phyloP scores from a whole-genome alignment of 1,140 invertebrate species.

The Drosophila miranda region DNA sequence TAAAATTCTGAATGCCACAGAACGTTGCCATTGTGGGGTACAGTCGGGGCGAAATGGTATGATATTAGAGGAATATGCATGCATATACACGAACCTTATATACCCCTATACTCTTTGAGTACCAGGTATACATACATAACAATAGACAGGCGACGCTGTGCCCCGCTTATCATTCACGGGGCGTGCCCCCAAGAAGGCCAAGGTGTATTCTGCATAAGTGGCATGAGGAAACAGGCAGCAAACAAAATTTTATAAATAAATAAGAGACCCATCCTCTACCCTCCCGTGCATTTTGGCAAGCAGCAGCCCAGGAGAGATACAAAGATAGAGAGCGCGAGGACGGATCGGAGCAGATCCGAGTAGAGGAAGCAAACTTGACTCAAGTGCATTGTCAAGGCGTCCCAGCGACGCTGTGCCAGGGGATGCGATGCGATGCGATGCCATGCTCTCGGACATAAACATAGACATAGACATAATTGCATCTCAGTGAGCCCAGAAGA shows the following conservation, averaged over 20 bases:
- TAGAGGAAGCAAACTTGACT: slow-evolving; percentile 76
- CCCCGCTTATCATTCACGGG: slow-evolving; percentile 56
- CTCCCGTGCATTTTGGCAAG: slow-evolving; percentile 41
- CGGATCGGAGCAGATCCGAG: slow-evolving; percentile 12
- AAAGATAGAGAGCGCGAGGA: slow-evolving; percentile 8
- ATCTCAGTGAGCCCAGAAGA: slow-evolving; percentile 60
- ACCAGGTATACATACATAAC: no score
- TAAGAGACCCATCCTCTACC: slow-evolving; percentile 22
- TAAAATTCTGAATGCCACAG: no score
- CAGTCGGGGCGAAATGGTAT: no score
- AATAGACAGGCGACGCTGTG: not conserved
- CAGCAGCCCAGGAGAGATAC: slow-evolving; percentile 39
- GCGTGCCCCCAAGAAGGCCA: slow-evolving; percentile 18
- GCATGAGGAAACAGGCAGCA: slow-evolving; percentile 68
- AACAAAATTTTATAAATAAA: slow-evolving; percentile 78
- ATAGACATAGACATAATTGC: slow-evolving; percentile 53
- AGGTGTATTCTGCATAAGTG: slow-evolving; percentile 15
- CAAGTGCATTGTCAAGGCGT: slow-evolving; percentile 76
- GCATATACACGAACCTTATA: no score
- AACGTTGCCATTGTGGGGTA: no score
- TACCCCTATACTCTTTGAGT: no score
- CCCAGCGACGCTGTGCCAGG: slow-evolving; percentile 12
- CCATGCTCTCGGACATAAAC: slow-evolving; percentile 35
- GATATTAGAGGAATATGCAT: no score
- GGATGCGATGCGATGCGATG: slow-evolving; percentile 35